Conservation (phyloP, 2,888 invertebrate genomes). For the Imbricaverruca yamaguchii region DNA sequence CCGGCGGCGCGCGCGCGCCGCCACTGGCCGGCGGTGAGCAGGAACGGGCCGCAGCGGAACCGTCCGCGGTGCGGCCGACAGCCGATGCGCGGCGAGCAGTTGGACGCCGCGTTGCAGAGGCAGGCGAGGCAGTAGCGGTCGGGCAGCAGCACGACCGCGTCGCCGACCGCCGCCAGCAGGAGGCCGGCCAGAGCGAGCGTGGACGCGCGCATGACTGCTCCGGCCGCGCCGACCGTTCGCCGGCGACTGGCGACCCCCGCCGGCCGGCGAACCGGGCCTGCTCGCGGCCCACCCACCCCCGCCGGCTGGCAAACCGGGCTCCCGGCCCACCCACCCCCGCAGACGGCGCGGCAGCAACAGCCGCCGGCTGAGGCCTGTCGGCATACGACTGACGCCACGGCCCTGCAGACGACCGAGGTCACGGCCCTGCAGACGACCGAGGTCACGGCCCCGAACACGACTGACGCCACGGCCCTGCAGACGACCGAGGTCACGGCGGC, state of each 20-base stretch:
- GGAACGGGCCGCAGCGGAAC: neutral
- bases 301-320: too few species aligned
- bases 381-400: too few species aligned
- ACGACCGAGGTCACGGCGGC: too few species aligned
- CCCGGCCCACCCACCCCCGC: too few species aligned
- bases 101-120: constrained; percentile 9
- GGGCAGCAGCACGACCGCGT: neutral
- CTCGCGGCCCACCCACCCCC: too few species aligned
- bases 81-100: neutral
- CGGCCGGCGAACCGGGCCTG: too few species aligned
- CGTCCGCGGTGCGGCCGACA: neutral
- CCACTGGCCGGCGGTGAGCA: neutral
- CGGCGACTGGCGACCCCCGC: neutral
- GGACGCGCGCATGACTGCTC: neutral
- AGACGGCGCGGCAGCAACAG: too few species aligned
- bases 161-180: neutral
- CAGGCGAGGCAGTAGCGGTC: constrained; percentile 17
- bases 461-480: too few species aligned
- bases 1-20: neutral
- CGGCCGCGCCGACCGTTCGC: neutral
- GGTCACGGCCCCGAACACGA: too few species aligned
- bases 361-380: too few species aligned
- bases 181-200: neutral
- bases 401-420: too few species aligned
- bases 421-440: too few species aligned